Conservation (phyloP, 1,140 invertebrate species). For the Dendrolimus kikuchii region DNA sequence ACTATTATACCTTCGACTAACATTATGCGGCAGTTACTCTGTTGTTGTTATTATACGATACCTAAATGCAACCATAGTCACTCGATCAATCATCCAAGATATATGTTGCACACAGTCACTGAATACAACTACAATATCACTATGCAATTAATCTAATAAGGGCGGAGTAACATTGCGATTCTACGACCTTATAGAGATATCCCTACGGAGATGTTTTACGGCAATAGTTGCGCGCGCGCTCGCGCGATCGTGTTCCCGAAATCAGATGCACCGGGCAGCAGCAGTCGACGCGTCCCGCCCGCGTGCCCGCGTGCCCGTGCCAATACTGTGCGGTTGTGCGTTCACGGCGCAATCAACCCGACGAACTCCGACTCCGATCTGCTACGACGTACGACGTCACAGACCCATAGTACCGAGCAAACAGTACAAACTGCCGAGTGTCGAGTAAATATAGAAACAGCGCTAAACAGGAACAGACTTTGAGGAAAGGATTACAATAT, state of each 20-base stretch:
- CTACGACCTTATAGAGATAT: no score
- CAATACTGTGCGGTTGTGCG: conserved; percentile 27
- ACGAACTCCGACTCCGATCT: conserved; percentile 15
- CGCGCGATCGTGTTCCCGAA: conserved; percentile 12
- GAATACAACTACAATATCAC: conserved; percentile 5
- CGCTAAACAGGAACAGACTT: conserved; percentile 54
- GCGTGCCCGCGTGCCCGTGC: conserved; percentile 5
- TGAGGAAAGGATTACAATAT: conserved; percentile 35
- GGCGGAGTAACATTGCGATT: no score
- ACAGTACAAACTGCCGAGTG: conserved; percentile 50
- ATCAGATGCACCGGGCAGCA: conserved; percentile 21
- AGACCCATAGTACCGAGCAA: conserved; percentile 36
- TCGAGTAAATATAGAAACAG: conserved; percentile 65
- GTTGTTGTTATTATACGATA: background rate
- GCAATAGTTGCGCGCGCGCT: no score
- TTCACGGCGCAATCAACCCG: conserved; percentile 24
- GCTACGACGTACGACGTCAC: conserved; percentile 38
- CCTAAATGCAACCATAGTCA: conserved; percentile 16
- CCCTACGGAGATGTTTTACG: no score
- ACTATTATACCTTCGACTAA: no score
- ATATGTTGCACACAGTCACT: no score
- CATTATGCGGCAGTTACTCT: no score
- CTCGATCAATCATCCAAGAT: no score
- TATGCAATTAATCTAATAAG: background rate
- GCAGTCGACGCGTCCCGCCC: conserved; percentile 26